A percentile compares a stretch with the other conserved stretches of the same genome.
These are phyloP conservation scores for Mustela nigripes DNA, from an alignment of 2,113 vertebrate genomes.

Conservation along the genomic window DNA sequence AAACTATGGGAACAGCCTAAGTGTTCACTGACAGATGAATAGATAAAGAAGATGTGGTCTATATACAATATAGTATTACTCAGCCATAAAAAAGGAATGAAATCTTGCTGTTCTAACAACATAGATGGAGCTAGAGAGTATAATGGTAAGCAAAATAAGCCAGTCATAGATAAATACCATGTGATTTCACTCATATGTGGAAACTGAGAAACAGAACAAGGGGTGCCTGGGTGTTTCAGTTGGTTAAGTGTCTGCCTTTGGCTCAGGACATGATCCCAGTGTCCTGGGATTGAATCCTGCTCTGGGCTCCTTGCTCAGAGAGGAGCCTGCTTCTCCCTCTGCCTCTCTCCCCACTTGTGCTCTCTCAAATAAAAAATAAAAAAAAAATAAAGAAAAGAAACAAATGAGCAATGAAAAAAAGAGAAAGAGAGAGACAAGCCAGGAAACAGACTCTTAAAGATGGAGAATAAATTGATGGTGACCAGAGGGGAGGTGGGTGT, in stretches of 20 bases:
- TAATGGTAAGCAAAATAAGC: not conserved
- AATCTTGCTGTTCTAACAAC: not conserved
- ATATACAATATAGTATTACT: not conserved
- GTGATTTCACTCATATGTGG: not conserved
- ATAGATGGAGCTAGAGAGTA: not conserved
- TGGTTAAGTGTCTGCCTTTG: not conserved
- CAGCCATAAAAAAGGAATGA: not conserved
- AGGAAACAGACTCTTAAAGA: not conserved
- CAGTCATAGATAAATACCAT: not conserved
- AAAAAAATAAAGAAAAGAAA: too few species aligned
- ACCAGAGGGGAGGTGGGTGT: not conserved
- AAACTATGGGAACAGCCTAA: not conserved
- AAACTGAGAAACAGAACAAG: too few species aligned
- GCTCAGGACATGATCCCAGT: not conserved
- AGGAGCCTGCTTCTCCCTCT: not conserved
- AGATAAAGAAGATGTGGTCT: not conserved
- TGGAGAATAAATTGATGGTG: not conserved
- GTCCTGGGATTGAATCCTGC: not conserved
- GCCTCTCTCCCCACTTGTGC: not conserved
- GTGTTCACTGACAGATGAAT: not conserved
- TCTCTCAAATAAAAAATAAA: not conserved
- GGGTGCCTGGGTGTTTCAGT: too few species aligned
- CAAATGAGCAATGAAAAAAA: too few species aligned
- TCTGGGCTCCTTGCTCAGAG: not conserved
- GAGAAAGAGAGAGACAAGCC: too few species aligned